Evolutionary conservation across 2,797 vertebrate genomes (phyloP), one percentile per base, ranked within the genome.

Genomic region (Trematomus bernacchii): DNA sequence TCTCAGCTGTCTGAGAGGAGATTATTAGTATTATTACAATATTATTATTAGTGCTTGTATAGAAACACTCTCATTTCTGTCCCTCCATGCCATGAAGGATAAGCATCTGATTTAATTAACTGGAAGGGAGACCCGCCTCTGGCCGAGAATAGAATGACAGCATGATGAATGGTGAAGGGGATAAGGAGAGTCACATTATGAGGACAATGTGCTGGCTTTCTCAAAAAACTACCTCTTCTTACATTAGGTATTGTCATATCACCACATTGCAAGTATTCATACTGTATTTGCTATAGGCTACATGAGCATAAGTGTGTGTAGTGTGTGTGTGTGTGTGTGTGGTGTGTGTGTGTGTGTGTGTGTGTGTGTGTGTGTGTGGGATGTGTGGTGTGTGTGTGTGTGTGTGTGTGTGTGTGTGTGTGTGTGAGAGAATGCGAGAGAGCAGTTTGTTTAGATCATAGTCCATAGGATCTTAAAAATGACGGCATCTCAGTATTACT

Each of bases 71-170:
- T 60, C 16, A 33, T 3, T 58, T 48, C 11, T 48, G 13, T 59
- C 43, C 52, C 55, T 52, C 27, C 10, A 4, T 30, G 42, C 61
- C 10, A 46, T 10, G 43, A n/a, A n/a, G 54, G 80, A 86, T 71
- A 80, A 83, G 78, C 53, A 79, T 87, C 71, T 11, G 61, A 84
- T 83, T 87, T 82, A 86, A 92, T 89, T 77, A 87, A 85, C 42
- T 79, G 74, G 80, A 69, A 86, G 68, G 74, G 66, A 83, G 84
- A 84, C 80, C 79, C 69, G 82, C 73, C 47, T 15, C 84, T 79
- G 71, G 51, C 73, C 64, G 66, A 73, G 77, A 80, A 77, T 5
- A 79, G 57, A 77, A 71, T 72, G 87, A 86, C 85, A 77, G 74
- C 52, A 53, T 72, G 82, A 84, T 79, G 62, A 82, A 91, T 84